Evolutionary conservation across 2,113 vertebrate genomes (phyloP).

Genomic region (Thunnus thynnus): DNA sequence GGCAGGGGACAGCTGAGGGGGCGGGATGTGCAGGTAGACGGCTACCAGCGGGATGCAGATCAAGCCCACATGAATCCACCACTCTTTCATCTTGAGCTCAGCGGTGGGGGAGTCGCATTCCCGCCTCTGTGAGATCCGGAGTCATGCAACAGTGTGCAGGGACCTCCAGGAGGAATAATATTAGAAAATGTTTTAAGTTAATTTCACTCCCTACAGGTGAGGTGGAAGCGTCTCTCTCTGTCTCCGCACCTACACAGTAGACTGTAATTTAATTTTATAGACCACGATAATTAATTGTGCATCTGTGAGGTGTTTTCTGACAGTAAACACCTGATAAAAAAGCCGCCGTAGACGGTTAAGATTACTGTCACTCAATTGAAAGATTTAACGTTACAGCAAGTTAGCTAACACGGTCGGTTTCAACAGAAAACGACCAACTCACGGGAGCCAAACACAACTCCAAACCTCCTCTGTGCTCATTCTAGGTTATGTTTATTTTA

Average conservation of each 20-base stretch:
- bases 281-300: background rate
- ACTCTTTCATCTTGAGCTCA: conserved; percentile 90
- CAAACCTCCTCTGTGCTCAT: background rate
- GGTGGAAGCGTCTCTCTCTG: background rate
- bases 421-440: background rate
- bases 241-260: background rate
- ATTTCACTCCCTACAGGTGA: background rate
- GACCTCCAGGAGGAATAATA: too few species aligned
- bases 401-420: background rate
- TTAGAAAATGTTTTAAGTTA: too few species aligned
- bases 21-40: conserved; percentile 92
- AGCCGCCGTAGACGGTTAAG: too few species aligned
- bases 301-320: background rate
- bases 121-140: conserved; percentile 36
- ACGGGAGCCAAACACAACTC: background rate
- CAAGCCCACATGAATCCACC: conserved; percentile 93
- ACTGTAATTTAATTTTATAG: background rate
- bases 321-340: too few species aligned
- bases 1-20: conserved; percentile 89
- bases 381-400: background rate
- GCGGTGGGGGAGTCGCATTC: conserved; percentile 58
- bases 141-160: background rate
- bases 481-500: background rate
- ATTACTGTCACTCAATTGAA: too few species aligned
- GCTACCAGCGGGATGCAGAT: conserved; percentile 91